These are phyloP conservation scores for Drosophila erecta DNA, from an alignment of 1,140 invertebrate species.

Conservation along the genomic window DNA sequence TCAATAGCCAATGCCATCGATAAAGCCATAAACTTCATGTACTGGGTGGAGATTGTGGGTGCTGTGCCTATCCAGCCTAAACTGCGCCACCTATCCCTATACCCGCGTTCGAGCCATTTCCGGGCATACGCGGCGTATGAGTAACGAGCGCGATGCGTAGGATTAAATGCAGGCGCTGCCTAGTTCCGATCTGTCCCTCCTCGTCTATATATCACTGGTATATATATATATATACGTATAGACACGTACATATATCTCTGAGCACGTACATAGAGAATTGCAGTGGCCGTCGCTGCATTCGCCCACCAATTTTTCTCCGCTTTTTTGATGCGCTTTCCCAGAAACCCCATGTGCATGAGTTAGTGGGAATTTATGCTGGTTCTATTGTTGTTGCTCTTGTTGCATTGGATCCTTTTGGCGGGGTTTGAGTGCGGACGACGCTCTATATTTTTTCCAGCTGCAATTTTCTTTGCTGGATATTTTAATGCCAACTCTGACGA, in stretches of 20 bases:
- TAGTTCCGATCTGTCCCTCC: slow-evolving; percentile 48
- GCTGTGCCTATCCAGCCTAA: slow-evolving; percentile 54
- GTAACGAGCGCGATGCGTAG: slow-evolving; percentile 69
- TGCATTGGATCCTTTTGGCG: slow-evolving; percentile 14
- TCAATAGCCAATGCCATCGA: slow-evolving; percentile 82
- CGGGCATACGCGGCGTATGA: slow-evolving; percentile 59
- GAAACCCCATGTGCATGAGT: slow-evolving; percentile 23
- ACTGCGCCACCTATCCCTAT: slow-evolving; percentile 22
- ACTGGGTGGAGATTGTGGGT: slow-evolving; percentile 27
- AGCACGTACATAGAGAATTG: slow-evolving; percentile 12
- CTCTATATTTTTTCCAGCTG: slow-evolving; percentile 51
- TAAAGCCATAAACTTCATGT: slow-evolving; percentile 67
- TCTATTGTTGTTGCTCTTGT: slow-evolving; percentile 31
- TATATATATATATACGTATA: slow-evolving; percentile 9
- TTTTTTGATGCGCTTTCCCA: slow-evolving; percentile 59
- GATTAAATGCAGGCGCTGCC: slow-evolving; percentile 63
- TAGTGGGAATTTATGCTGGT: slow-evolving; percentile 57
- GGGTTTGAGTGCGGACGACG: slow-evolving; percentile 22
- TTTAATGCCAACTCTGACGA: slow-evolving; percentile 35
- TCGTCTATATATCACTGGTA: slow-evolving; percentile 14
- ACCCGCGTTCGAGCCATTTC: not conserved
- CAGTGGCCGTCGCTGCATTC: slow-evolving; percentile 35
- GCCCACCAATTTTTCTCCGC: slow-evolving; percentile 61
- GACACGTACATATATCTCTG: slow-evolving; percentile 26
- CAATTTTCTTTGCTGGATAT: slow-evolving; percentile 42